phyloP scores from a whole-genome alignment of 2,797 vertebrate genomes.

The Eidolon dupreanum region DNA sequence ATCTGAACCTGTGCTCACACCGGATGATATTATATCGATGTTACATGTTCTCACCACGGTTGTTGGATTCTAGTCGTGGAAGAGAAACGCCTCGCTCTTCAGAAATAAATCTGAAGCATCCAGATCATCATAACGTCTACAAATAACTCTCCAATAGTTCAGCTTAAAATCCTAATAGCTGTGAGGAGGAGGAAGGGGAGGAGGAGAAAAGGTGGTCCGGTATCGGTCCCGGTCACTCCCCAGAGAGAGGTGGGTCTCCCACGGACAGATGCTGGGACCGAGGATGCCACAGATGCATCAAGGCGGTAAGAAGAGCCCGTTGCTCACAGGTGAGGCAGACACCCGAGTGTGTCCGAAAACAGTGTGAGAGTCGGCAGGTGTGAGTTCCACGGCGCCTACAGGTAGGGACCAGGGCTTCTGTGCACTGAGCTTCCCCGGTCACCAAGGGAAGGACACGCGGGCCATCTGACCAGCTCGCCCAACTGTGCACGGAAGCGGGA shows the following conservation, averaged over 20 bases:
- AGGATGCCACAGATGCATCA: rapidly evolving
- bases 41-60: rapidly evolving
- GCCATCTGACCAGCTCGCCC: no score
- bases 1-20: not conserved
- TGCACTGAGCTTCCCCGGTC: not conserved
- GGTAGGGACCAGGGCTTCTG: rapidly evolving
- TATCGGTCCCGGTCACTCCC: rapidly evolving
- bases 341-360: no score
- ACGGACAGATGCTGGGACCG: rapidly evolving
- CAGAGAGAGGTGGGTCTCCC: rapidly evolving
- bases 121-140: not conserved
- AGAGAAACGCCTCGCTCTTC: not conserved
- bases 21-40: rapidly evolving
- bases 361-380: not conserved
- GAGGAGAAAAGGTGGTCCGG: not conserved
- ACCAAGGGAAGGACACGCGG: not conserved
- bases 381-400: not conserved
- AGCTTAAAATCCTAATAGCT: not conserved
- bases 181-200: no score
- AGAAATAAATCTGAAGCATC: not conserved
- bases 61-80: not conserved
- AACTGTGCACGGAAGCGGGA: no score
- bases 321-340: no score
- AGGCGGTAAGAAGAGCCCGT: rapidly evolving
- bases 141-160: not conserved